These are phyloP conservation scores for Acanthosepion lycidas DNA, from an alignment of 2,888 invertebrate species.

Conservation along the genomic window DNA sequence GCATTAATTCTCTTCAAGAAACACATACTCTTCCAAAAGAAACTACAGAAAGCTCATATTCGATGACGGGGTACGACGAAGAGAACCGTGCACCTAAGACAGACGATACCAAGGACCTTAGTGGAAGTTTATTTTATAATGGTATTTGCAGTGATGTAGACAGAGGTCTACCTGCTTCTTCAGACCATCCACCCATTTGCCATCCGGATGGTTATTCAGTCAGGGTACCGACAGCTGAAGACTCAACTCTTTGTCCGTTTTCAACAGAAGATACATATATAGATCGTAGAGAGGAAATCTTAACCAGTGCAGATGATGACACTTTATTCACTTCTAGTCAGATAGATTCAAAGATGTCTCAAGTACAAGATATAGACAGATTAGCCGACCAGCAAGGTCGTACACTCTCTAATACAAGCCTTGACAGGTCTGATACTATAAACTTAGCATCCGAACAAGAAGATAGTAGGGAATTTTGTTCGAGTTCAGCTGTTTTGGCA, in stretches of 20 bases:
- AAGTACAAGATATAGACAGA: background rate
- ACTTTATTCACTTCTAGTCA: background rate
- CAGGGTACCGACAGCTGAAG: background rate
- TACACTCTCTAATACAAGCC: background rate
- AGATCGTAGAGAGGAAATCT: background rate
- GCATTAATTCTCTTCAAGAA: slow-evolving; percentile 44
- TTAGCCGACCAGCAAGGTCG: background rate
- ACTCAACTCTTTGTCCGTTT: background rate
- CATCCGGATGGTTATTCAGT: background rate
- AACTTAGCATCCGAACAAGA: background rate
- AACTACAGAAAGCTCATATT: slow-evolving; percentile 36
- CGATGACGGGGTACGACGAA: background rate
- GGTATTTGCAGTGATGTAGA: slow-evolving; percentile 46
- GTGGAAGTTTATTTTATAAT: slow-evolving; percentile 40
- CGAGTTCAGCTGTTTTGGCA: background rate
- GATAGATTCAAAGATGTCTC: background rate
- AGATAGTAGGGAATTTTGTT: background rate
- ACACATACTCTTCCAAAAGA: slow-evolving; percentile 33
- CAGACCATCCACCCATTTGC: background rate
- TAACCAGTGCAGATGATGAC: background rate
- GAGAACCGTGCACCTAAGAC: background rate
- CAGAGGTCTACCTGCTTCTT: background rate
- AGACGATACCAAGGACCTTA: background rate
- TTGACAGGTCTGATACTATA: background rate
- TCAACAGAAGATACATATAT: background rate